A percentile compares a stretch with the other conserved stretches of the same genome.
Conservation (phyloP, 2,113 vertebrate genomes). For the Solenodon paradoxus region DNA sequence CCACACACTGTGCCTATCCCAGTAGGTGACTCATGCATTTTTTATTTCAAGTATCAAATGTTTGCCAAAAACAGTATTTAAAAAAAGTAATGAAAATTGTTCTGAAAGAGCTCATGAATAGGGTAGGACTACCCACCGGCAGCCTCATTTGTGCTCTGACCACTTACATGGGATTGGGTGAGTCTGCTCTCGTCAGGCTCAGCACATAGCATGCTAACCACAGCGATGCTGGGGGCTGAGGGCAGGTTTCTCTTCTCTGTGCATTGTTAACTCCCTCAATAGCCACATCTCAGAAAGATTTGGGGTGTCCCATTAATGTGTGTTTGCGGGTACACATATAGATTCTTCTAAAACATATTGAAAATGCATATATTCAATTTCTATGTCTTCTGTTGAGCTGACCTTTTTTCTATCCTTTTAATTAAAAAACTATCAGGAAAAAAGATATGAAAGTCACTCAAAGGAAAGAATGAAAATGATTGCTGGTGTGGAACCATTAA, state of each 20-base stretch:
- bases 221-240: slow-evolving; percentile 50
- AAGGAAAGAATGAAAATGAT: slow-evolving; percentile 21
- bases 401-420: neutral
- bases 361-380: neutral
- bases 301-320: neutral
- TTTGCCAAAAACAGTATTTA: slow-evolving; percentile 90
- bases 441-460: slow-evolving; percentile 27
- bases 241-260: slow-evolving; percentile 20
- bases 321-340: neutral
- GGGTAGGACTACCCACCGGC: slow-evolving; percentile 82
- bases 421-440: slow-evolving; percentile 37
- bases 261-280: slow-evolving; percentile 57
- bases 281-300: slow-evolving; percentile 52
- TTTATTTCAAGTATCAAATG: slow-evolving; percentile 87
- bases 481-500: neutral
- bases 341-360: slow-evolving; percentile 10
- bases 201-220: slow-evolving; percentile 64
- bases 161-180: slow-evolving; percentile 83
- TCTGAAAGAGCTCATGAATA: slow-evolving; percentile 84
- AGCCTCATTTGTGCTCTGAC: slow-evolving; percentile 83
- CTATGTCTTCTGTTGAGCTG: neutral
- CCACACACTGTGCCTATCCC: slow-evolving; percentile 85
- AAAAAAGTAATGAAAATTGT: slow-evolving; percentile 85
- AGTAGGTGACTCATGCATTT: slow-evolving; percentile 87
- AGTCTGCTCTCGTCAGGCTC: slow-evolving; percentile 53